Conservation (phyloP, 2,797 vertebrate species). For the Gymnothorax reevesii region DNA sequence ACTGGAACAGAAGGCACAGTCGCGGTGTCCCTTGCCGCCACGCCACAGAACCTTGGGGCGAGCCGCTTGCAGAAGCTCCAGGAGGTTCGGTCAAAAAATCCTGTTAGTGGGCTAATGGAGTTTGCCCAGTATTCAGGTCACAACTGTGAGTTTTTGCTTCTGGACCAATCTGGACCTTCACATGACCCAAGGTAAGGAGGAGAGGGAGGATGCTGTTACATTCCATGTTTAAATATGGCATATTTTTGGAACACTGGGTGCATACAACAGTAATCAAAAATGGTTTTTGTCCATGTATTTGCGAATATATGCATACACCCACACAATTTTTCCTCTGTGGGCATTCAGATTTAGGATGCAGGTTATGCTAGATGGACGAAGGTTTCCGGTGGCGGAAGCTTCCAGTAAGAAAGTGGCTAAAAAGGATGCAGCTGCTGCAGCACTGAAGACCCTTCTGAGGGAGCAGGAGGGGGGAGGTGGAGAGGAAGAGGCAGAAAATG, state of each 20-base stretch:
- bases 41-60: constrained; percentile 72
- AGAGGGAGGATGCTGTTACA: not conserved
- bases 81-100: constrained; percentile 89
- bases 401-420: constrained; percentile 94
- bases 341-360: constrained; percentile 86
- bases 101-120: constrained; percentile 89
- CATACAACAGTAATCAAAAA: not conserved
- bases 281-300: not conserved
- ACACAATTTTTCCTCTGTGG: not conserved
- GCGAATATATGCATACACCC: not conserved
- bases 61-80: constrained; percentile 74
- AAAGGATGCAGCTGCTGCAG: constrained; percentile 88
- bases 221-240: not conserved
- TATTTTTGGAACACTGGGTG: not conserved
- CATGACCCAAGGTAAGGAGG: constrained; percentile 88
- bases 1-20: constrained; percentile 64
- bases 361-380: constrained; percentile 84
- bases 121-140: constrained; percentile 87
- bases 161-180: constrained; percentile 91
- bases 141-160: constrained; percentile 86
- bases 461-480: constrained; percentile 71
- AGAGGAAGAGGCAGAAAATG: not conserved
- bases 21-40: constrained; percentile 76
- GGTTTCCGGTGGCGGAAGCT: constrained; percentile 88
- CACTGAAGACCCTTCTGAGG: constrained; percentile 78